These are phyloP conservation scores for Ovis canadensis DNA, from an alignment of 2,113 vertebrate genomes.

Conservation along the genomic window DNA sequence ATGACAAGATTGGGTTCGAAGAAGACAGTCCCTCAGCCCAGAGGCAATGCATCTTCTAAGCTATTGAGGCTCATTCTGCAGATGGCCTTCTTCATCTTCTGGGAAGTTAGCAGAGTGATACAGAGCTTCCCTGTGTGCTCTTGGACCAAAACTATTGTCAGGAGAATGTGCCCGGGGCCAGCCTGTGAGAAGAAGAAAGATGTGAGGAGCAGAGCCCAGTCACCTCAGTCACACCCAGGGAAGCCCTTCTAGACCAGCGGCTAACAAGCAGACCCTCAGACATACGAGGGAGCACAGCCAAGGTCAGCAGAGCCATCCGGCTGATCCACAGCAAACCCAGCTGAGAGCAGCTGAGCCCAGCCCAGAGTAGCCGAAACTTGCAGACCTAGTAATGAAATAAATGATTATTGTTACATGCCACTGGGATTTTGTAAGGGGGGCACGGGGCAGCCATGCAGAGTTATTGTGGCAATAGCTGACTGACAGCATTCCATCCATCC, in stretches of 20 bases:
- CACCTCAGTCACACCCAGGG: not conserved
- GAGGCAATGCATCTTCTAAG: not conserved
- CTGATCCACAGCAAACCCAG: not conserved
- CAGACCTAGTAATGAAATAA: not conserved
- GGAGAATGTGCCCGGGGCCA: not conserved
- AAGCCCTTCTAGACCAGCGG: not conserved
- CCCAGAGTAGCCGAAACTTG: not conserved
- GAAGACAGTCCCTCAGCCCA: not conserved
- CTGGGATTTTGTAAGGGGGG: not conserved
- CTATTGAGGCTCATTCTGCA: not conserved
- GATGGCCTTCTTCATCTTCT: not conserved
- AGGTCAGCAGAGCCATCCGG: not conserved
- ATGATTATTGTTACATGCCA: not conserved
- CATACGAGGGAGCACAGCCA: not conserved
- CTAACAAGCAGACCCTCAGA: not conserved
- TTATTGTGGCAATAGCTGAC: not conserved
- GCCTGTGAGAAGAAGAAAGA: not conserved
- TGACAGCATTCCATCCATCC: not conserved
- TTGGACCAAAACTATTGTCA: not conserved
- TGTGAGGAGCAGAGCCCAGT: not conserved
- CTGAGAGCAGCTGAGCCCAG: not conserved
- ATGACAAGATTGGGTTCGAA: not conserved
- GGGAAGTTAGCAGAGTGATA: not conserved
- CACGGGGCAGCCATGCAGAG: not conserved
- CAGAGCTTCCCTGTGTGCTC: not conserved